phyloP scores from a whole-genome alignment of 2,888 invertebrate species.

The Apotomis capreana region DNA sequence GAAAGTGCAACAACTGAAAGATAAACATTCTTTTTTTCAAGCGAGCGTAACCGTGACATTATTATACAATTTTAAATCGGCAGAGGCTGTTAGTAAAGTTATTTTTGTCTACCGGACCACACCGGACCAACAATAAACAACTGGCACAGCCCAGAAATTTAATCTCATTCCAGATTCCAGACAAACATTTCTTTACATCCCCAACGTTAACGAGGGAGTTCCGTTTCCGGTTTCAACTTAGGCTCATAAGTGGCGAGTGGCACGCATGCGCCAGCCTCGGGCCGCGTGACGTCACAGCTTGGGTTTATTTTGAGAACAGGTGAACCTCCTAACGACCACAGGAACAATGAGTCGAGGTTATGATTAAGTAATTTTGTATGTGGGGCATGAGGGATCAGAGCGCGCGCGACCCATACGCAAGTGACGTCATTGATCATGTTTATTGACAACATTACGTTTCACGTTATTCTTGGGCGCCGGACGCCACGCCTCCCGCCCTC shows the following conservation, averaged over 20 bases:
- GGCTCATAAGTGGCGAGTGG: background rate
- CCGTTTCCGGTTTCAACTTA: slow-evolving; percentile 9
- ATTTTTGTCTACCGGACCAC: no score
- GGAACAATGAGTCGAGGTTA: background rate
- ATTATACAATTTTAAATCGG: no score
- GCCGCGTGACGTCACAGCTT: background rate
- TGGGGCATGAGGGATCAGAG: background rate
- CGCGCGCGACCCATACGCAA: background rate
- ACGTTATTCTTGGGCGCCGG: background rate
- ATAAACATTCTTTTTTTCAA: no score
- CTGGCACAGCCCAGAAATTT: background rate
- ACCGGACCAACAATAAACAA: no score
- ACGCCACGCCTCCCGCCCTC: background rate
- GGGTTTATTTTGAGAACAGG: background rate
- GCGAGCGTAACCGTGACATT: no score
- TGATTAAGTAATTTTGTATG: background rate
- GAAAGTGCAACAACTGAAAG: no score
- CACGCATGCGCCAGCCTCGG: background rate
- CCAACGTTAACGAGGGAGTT: background rate
- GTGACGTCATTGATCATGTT: background rate
- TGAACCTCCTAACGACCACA: background rate
- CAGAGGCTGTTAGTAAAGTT: no score
- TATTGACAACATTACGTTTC: background rate
- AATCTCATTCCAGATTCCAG: background rate
- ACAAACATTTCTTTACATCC: background rate